Percentiles rank a stretch among this genome's conserved stretches.
Evolutionary conservation across 2,113 vertebrate genomes (phyloP).

Genomic region (Coryphaenoides rupestris): DNA sequence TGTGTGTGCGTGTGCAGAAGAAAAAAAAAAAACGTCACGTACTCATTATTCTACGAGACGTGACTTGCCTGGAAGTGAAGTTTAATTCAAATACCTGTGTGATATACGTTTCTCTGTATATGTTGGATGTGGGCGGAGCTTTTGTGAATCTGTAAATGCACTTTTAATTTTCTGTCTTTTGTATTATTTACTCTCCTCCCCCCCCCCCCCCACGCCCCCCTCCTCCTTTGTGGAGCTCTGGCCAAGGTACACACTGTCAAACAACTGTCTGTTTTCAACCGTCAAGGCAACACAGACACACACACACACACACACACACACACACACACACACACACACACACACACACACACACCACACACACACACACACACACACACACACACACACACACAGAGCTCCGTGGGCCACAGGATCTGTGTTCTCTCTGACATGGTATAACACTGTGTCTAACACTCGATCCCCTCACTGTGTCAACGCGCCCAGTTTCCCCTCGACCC

Average conservation of each 20-base stretch:
- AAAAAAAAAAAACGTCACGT: neutral
- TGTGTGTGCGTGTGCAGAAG: too few relatives aligned
- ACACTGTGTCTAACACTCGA: constrained; percentile 53
- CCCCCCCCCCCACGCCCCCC: neutral
- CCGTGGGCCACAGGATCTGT: constrained; percentile 42
- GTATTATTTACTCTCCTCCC: neutral
- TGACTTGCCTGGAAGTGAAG: constrained; percentile 22
- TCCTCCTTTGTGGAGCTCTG: constrained; percentile 2
- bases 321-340: neutral
- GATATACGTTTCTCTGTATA: neutral
- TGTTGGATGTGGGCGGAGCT: neutral
- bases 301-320: neutral
- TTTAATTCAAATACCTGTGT: constrained; percentile 1
- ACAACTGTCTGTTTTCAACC: too few relatives aligned
- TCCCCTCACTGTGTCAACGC: constrained; percentile 52
- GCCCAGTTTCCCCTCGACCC: constrained; percentile 41
- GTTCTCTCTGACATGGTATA: constrained; percentile 39
- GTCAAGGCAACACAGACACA: constrained; percentile 13
- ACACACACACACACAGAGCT: constrained; percentile 34
- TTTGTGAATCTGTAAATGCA: constrained; percentile 29
- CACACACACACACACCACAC: neutral
- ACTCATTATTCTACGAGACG: neutral
- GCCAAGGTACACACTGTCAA: constrained; percentile 20
- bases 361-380: constrained; percentile 37
- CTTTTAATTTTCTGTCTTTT: neutral